Base-by-base conservation (phyloP, 2,113 vertebrate genomes). In the Strix aluco region DNA sequence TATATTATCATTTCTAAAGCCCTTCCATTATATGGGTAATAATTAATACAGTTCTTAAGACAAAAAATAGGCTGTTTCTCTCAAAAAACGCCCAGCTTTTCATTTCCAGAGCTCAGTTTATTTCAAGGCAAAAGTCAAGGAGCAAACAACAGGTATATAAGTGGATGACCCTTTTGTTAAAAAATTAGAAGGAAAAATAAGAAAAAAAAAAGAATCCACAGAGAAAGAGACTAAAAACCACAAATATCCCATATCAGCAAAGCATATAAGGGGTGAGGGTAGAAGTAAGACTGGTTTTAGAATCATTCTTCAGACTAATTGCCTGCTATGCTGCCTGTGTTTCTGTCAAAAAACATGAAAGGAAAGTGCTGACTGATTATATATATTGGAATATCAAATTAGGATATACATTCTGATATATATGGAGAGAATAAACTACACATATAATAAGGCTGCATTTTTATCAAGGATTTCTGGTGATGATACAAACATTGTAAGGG, bases 271-370 rank as follows among this genome's bases (percentile, higher is more conserved):
- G 26, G 13, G 36, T 66, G 59, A 91, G 29, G 23, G 36, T 85
- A 73, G 74, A 93, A 95, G 84, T 38, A 71, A 62, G 17, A 71
- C 70, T 90, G 52, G 2, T 96, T 96, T 88, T 71, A 69, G 96
- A 98, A 97, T 88, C 93, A 91, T 96, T 93, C 34, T 96, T 97
- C 95, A 88, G 70, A 81, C 94, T 97, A 97, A 96, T 97, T 96
- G 91, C 86, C 89, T 83, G 51, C 74, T 96, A 96, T 88, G 40
- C 75, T 95, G 90, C 36, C 75, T 69, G 38, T 92, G 75, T 75
- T 97, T 77, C 82, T 96, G 93, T 97, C 96, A 97, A 78, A 97
- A 96, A 94, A 97, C 92, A 95, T 94, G 72, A 97, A 97, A 97
- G 88, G 81, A 82, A 96, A 90, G 36, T 90, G 62, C 65, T 87